Evolutionary conservation across 2,888 invertebrate genomes (phyloP), one percentile per base, ranked within the genome.

Genomic region (Drosophila yooni): DNA sequence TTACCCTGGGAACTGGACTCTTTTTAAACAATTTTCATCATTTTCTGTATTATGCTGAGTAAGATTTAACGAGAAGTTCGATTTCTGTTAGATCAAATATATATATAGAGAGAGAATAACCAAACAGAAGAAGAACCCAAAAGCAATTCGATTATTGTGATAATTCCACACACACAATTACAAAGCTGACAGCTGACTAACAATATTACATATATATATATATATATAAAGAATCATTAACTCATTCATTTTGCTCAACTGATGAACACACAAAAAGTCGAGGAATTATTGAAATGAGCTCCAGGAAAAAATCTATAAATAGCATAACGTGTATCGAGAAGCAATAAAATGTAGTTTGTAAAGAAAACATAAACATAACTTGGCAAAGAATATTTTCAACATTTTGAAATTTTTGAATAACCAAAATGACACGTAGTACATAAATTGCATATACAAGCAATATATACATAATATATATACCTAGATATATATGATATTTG

Each of bases 291-390:
- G 60, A 74, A 72, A 63, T 81, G 83, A 84, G 88, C 82, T 87
- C 80, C 89, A 90, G 64, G 69, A 73, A 46, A 46, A 43, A 7
- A 79, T 75, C 74, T 82, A 83, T 82, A 85, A 79, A 87, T 82
- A 82, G 89, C 70, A 88, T 81, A 88, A 92, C 92, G 92, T 90
- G 93, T 93, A 93, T 93, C 93, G 89, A 92, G 82, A 93, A 93
- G 93, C 93, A 93, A 93, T 93, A 93, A 93, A 87, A 91, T 91
- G 92, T 93, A 93, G 88, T 81, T 87, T 46, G 46, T 46, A 46
- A 46, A 46, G 72, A 87, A 79, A 90, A 67, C 53, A 56, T 60
- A 70, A 73, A 61, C 54, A 74, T 62, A 69, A 69, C 46, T 74
- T 74, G 70, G 75, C 63, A 72, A 31, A 36, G 27, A 76, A 76